Evolutionary conservation across 1,140 invertebrate genomes (phyloP).

Genomic region (Pseudomyrmex dendroicus): DNA sequence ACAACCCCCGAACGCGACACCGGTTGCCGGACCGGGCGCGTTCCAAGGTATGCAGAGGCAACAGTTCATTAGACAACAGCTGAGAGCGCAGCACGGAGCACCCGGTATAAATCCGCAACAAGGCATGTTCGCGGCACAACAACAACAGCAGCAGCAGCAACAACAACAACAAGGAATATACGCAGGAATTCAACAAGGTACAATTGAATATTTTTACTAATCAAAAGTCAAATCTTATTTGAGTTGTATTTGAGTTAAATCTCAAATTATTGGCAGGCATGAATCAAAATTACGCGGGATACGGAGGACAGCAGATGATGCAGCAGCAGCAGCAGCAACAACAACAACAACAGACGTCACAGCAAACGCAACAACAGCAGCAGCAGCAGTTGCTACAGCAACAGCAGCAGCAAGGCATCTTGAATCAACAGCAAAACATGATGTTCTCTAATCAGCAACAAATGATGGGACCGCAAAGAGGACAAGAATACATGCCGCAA

Average conservation of each 20-base stretch:
- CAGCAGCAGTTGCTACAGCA: slow-evolving; percentile 84
- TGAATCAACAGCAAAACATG: slow-evolving; percentile 83
- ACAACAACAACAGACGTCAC: slow-evolving; percentile 82
- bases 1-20: slow-evolving; percentile 69
- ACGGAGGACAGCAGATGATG: slow-evolving; percentile 87
- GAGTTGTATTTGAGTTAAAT: not conserved
- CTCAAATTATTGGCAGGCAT: slow-evolving; percentile 77
- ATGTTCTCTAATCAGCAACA: slow-evolving; percentile 83
- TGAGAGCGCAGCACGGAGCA: slow-evolving; percentile 82
- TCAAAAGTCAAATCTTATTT: slow-evolving; percentile 2
- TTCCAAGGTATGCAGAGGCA: slow-evolving; percentile 86
- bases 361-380: slow-evolving; percentile 83
- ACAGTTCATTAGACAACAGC: slow-evolving; percentile 84
- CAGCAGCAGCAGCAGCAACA: slow-evolving; percentile 87
- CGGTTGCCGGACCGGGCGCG: slow-evolving; percentile 82
- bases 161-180: slow-evolving; percentile 86
- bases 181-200: slow-evolving; percentile 80
- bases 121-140: slow-evolving; percentile 84
- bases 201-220: not conserved
- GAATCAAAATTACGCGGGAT: slow-evolving; percentile 87
- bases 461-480: slow-evolving; percentile 82
- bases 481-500: slow-evolving; percentile 84
- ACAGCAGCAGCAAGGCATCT: slow-evolving; percentile 79
- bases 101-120: slow-evolving; percentile 84
- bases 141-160: slow-evolving; percentile 84